Base-by-base conservation (phyloP, 2,113 vertebrate species). In the Falcunculus frontatus region DNA sequence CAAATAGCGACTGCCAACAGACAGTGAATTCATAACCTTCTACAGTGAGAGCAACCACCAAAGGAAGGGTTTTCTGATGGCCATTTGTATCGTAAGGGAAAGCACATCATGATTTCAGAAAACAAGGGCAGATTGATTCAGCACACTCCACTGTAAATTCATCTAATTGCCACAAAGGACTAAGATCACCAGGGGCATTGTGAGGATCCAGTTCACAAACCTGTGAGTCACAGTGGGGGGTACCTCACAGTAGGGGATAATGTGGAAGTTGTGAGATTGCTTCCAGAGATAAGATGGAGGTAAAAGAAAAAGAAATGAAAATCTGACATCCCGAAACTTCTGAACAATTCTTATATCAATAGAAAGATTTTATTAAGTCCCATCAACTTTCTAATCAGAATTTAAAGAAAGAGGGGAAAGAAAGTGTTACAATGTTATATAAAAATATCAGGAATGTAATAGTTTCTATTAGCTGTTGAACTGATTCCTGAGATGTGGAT, bases 101-200 rank as follows among this genome's bases (percentile, higher is more conserved):
- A 53, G 6, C 17, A 47, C 8, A 30, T 1, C 8, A 25, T 60
- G 30, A 41, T 3, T 2, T 84, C 37, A 37, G 42, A 63, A 89
- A 70, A 57, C 4, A 49, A 37, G 1, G 2, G 13, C 12, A 81
- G 18, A 56, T 25, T 46, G 23, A 50, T 65, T 73, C 46, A 59
- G 13, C 33, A 70, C 9, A 57, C 16, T 23, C 3, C 13, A 11
- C 2, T 7, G 5, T 37, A 49, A 74, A 49, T 44, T 70, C 2
- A 42, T 5, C 11, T 41, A 57, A 63, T 37, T 87, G 3, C 17
- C 10, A 27, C 30, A 35, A 52, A 77, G 47, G 55, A 7, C 16
- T 42, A 17, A 19, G 21, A 19, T 3, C 6, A 16, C 8, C 5
- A 21, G 25, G 1, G 12, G 1, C 1, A 4, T 29, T 83, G 4